Base-by-base conservation (phyloP, 2,888 invertebrate species). In the Melanargia galathea region DNA sequence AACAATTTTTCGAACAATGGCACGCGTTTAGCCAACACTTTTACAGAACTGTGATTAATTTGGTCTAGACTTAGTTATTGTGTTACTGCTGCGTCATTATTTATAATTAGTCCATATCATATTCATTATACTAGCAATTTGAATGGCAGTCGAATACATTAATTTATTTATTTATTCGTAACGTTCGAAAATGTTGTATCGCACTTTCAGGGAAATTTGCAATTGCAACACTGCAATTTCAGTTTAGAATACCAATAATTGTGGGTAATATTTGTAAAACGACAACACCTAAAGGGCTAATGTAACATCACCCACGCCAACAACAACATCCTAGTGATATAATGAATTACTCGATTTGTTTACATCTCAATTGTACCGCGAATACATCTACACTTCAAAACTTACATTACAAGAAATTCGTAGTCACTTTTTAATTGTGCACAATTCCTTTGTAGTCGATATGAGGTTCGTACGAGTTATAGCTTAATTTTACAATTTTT, bases 381-480 rank as follows among this genome's bases (percentile, higher is more conserved):
- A 35, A 35, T 64, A 62, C 56, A 64, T 75, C 73, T 76, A 75
- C 73, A 64, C 68, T 68, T 66, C 74, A 75, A 51, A 75, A 77
- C 75, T 75, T 75, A 77, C 72, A 74, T 68, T 77, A 78, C 78
- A 77, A 79, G 80, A 83, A 88, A 87, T 87, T 86, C 87, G 86
- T 83, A 82, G 75, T 82, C 83, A 83, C 83, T 77, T 77, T n/a
- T 71, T 75, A 77, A 82, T 79, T 80, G 84, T 83, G 86, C 79
- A 87, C 88, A 90, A 90, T 90, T 90, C 90, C 90, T 87, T 81
- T 80, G 75, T 78, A 72, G 76, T 78, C 78, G 77, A 71, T 70
- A 72, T 71, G 75, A 82, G 78, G 79, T 82, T 79, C 72, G 66
- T 74, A 72, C 33, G 69, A 51, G 63, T 71, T 68, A 26, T 26